phyloP scores from a whole-genome alignment of 2,113 vertebrate species.

The Vireo altiloquus region DNA sequence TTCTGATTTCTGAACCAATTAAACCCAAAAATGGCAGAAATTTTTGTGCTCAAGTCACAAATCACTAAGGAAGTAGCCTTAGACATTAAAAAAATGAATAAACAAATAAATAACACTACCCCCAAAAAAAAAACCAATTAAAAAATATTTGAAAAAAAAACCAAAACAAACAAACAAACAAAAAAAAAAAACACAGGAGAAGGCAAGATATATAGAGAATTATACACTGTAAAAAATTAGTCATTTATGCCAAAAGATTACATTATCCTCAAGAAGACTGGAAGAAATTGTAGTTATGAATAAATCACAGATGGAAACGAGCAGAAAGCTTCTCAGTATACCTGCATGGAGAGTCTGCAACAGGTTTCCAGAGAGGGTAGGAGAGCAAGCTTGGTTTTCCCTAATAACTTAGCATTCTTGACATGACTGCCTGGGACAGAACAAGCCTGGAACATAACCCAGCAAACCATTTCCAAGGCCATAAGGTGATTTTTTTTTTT shows the following conservation, averaged over 20 bases:
- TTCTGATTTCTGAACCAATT: not conserved
- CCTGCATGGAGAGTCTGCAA: not conserved
- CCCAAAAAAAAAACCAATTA: not conserved
- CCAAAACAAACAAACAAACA: too few relatives aligned
- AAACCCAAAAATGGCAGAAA: not conserved
- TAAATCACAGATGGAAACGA: not conserved
- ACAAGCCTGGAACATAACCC: not conserved
- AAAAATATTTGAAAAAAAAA: too few relatives aligned
- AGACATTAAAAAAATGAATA: not conserved
- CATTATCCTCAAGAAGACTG: not conserved
- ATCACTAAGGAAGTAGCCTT: not conserved
- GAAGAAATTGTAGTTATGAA: not conserved
- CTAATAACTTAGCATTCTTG: not conserved
- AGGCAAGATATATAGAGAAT: not conserved
- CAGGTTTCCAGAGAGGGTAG: not conserved
- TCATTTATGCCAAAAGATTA: not conserved
- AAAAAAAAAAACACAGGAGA: accelerated
- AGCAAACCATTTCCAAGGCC: not conserved
- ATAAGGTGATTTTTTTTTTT: not conserved
- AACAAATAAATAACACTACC: not conserved
- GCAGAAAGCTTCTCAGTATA: not conserved
- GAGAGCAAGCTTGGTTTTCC: not conserved
- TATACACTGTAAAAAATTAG: not conserved
- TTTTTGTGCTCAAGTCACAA: not conserved
- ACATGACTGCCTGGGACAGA: not conserved